Evolutionary conservation across 92 coral and sea anemone genomes (phyloP).

Genomic region (Porites rus): DNA sequence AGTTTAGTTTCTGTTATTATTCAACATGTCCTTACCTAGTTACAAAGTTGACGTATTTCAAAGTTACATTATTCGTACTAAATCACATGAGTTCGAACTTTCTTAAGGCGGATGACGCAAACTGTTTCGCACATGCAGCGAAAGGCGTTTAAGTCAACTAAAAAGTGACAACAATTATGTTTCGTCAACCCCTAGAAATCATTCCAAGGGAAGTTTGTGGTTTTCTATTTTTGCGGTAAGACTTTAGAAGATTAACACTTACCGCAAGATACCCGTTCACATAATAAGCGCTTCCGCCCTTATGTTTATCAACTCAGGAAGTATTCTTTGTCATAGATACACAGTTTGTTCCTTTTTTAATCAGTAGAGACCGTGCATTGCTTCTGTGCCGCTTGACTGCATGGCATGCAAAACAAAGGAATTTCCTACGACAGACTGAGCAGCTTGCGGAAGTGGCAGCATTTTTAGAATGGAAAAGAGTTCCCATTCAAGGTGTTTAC

Average conservation of each 20-base stretch:
- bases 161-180: neutral
- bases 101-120: too few species aligned
- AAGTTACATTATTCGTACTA: too few species aligned
- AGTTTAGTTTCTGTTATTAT: too few species aligned
- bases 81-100: too few species aligned
- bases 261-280: constrained; percentile 15
- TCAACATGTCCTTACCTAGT: too few species aligned
- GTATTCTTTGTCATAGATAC: neutral
- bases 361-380: neutral
- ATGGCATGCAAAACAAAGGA: constrained; percentile 19
- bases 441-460: constrained; percentile 11
- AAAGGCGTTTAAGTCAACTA: too few species aligned
- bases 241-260: constrained; percentile 17
- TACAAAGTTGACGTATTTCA: too few species aligned
- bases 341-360: constrained; percentile 23
- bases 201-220: neutral
- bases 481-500: neutral
- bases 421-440: constrained; percentile 1
- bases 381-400: constrained; percentile 7
- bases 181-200: neutral
- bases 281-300: constrained; percentile 22
- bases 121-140: too few species aligned
- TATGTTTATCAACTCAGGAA: constrained; percentile 9
- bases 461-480: neutral
- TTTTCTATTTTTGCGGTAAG: constrained; percentile 16